Evolutionary conservation across 1,140 invertebrate genomes (phyloP).

Genomic region (Drosophila micromelanica): DNA sequence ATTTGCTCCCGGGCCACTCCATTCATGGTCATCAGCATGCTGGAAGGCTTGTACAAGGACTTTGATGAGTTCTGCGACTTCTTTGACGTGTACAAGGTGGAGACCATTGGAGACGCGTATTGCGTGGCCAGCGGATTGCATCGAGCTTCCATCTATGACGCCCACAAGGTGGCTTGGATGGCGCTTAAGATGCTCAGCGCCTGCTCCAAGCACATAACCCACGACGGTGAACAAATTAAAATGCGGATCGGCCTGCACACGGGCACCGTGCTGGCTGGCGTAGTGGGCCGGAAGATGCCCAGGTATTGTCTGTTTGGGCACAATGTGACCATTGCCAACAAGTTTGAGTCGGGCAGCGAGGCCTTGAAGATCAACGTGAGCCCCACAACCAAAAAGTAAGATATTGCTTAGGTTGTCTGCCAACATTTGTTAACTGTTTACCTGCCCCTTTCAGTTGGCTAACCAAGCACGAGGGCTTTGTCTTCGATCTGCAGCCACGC

Average conservation of each 20-base stretch:
- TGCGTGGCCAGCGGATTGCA: constrained; percentile 97
- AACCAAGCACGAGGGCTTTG: constrained; percentile 90
- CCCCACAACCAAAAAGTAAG: constrained; percentile 96
- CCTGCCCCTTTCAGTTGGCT: constrained; percentile 88
- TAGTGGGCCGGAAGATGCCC: constrained; percentile 96
- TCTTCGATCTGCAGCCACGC: constrained; percentile 90
- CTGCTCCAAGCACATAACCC: constrained; percentile 93
- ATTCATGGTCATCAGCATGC: constrained; percentile 97
- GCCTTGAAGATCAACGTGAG: constrained; percentile 95
- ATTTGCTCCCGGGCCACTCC: constrained; percentile 95
- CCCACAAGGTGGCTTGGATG: constrained; percentile 98
- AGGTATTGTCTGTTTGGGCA: constrained; percentile 96
- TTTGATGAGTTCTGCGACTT: constrained; percentile 96
- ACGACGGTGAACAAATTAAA: constrained; percentile 96
- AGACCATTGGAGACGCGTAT: constrained; percentile 97
- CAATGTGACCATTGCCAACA: constrained; percentile 97
- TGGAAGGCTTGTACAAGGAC: constrained; percentile 95
- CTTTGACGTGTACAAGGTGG: constrained; percentile 97
- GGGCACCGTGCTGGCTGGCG: constrained; percentile 93
- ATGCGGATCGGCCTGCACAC: constrained; percentile 98
- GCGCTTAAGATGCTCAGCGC: constrained; percentile 94
- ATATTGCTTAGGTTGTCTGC: constrained; percentile 31
- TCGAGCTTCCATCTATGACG: constrained; percentile 89
- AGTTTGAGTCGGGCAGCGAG: constrained; percentile 97
- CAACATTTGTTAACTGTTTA: neutral